Percentiles rank a stretch among this genome's conserved stretches.
phyloP scores from a whole-genome alignment of 2,888 invertebrate genomes.

The Anthoptus insignis region DNA sequence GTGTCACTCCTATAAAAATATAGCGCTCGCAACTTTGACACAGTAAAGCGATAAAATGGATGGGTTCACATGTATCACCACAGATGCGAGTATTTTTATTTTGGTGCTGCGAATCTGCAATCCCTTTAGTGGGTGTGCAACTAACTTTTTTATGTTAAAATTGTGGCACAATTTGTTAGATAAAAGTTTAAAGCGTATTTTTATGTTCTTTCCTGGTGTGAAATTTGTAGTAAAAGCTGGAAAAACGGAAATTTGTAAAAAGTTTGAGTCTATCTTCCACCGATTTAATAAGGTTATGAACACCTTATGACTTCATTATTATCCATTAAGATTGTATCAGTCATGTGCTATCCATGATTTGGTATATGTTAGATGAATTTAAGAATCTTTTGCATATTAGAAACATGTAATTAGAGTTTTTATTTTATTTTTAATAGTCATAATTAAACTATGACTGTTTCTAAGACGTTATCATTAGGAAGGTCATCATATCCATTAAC shows the following conservation, averaged over 20 bases:
- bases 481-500: no score
- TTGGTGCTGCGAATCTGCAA: conserved; percentile 20
- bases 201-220: not conserved
- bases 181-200: conserved; percentile 5
- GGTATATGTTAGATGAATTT: no score
- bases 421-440: no score
- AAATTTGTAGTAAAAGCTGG: not conserved
- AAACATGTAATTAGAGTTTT: no score
- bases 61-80: conserved; percentile 26
- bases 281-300: no score
- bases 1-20: conserved; percentile 35
- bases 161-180: conserved; percentile 4
- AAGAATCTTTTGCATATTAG: no score
- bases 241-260: not conserved
- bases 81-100: conserved; percentile 28
- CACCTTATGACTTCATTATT: no score
- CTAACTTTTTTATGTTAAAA: conserved; percentile 16
- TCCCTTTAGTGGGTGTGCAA: conserved; percentile 14
- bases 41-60: conserved; percentile 27
- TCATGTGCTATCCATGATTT: no score
- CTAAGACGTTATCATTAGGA: no score
- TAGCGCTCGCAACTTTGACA: conserved; percentile 19
- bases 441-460: no score
- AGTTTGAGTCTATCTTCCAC: no score
- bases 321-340: no score